These are phyloP conservation scores for Dione vanillae DNA, from an alignment of 2,888 invertebrate species.

Conservation along the genomic window DNA sequence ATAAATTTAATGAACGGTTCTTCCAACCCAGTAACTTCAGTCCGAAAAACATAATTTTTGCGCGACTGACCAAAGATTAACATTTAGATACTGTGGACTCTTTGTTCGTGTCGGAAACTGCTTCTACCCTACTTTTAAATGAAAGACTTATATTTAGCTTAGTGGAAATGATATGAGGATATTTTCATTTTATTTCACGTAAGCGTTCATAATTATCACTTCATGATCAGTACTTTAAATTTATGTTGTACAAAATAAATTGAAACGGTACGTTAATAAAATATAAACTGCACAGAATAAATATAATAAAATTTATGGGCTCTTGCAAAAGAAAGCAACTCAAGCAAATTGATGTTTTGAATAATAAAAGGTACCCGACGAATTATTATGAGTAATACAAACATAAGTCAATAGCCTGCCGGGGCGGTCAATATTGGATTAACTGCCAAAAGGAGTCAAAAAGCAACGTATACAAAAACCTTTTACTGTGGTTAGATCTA, in stretches of 20 bases:
- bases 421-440: conserved; percentile 84
- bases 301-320: conserved; percentile 59
- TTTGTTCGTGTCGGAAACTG: conserved; percentile 71
- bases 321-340: conserved; percentile 71
- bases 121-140: conserved; percentile 55
- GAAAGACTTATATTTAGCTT: conserved; percentile 47
- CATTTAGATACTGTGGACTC: conserved; percentile 80
- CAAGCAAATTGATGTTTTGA: conserved; percentile 82
- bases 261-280: background rate
- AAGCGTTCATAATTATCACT: background rate
- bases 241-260: background rate
- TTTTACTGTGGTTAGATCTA: conserved; percentile 80
- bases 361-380: conserved; percentile 79
- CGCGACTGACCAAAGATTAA: conserved; percentile 82
- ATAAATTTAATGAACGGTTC: conserved; percentile 67
- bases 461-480: conserved; percentile 85
- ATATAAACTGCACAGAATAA: conserved; percentile 45
- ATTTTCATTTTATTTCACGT: background rate
- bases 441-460: conserved; percentile 83
- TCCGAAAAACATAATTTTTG: conserved; percentile 85
- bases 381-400: conserved; percentile 83
- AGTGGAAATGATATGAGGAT: conserved; percentile 35
- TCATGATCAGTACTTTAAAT: background rate
- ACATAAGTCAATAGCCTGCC: conserved; percentile 83
- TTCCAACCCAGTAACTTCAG: conserved; percentile 72